A percentile compares a stretch with the other conserved stretches of the same genome.
These are phyloP conservation scores for Dryadula phaetusa DNA, from an alignment of 2,888 invertebrate genomes.

Conservation along the genomic window DNA sequence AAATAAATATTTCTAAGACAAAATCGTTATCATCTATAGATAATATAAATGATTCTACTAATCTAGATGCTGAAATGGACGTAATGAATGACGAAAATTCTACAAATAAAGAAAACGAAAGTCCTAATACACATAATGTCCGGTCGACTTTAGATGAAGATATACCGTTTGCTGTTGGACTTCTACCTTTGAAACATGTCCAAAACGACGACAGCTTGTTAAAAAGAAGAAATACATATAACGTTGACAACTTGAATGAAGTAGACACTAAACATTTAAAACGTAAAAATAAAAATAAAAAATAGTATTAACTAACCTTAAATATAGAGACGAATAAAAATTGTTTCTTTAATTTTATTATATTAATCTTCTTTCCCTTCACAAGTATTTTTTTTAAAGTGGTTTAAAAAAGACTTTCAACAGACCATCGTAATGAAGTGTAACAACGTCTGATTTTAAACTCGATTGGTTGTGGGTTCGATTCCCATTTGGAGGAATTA, in stretches of 20 bases:
- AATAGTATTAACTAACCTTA: slow-evolving; percentile 43
- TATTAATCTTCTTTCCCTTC: too few relatives aligned
- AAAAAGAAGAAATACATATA: slow-evolving; percentile 63
- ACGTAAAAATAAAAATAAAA: slow-evolving; percentile 76
- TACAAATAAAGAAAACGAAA: slow-evolving; percentile 57
- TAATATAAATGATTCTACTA: slow-evolving; percentile 58
- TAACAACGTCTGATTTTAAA: too few relatives aligned
- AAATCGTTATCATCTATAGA: slow-evolving; percentile 56
- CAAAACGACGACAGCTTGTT: slow-evolving; percentile 58
- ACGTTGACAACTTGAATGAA: slow-evolving; percentile 59
- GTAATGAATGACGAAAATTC: slow-evolving; percentile 53
- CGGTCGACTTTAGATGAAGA: slow-evolving; percentile 60
- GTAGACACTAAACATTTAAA: slow-evolving; percentile 75
- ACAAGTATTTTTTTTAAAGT: too few relatives aligned
- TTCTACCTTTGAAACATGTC: slow-evolving; percentile 69
- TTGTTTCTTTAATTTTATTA: slow-evolving; percentile 1
- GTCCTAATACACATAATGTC: slow-evolving; percentile 28
- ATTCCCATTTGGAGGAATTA: too few relatives aligned
- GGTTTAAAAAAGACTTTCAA: too few relatives aligned
- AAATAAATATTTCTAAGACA: slow-evolving; percentile 44
- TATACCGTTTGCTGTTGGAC: slow-evolving; percentile 77
- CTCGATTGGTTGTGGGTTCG: too few relatives aligned
- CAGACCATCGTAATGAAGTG: too few relatives aligned
- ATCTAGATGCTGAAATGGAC: slow-evolving; percentile 55
- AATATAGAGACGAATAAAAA: slow-evolving; percentile 13